Base-by-base conservation (phyloP, 2,888 invertebrate species). In the Polydrusus tereticollis region DNA sequence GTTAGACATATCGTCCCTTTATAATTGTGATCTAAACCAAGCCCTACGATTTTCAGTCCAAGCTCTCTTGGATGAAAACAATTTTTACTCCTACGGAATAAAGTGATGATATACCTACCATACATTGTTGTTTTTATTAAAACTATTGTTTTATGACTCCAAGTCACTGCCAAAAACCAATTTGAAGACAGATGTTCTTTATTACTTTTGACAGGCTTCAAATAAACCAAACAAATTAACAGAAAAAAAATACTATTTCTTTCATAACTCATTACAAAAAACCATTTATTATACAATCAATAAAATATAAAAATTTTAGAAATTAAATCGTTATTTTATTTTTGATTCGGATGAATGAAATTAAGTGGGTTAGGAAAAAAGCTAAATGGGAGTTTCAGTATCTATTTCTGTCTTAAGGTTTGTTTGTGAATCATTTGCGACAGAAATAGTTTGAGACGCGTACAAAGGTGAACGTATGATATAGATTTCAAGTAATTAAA, bases 381-480 rank as follows among this genome's bases (percentile, higher is more conserved):
- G 36, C 36, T 47, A 43, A 50, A 10, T 55, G 10, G 55, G 57
- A 57, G 33, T 26, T 43, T 18, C 38, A 26, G 52, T 16, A 43
- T 69, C 69, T 69, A 69, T 63, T 69, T 69, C 23, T 33, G 63
- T 52, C n/a, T n/a, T 59, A 14, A 43, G 16, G 62, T 57, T 43
- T 36, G 50, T 63, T 55, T 65, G 41, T 70, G 65, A 65, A 29
- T 65, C 58, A 70, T 47, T 65, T 45, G 65, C 38, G 65, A 65
- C 29, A 55, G 10, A 55, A 55, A 55, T 55, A 55, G 29, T 18
- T 18, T 7, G 14, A 14, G 29, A 55, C 10, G 18, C 29, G 29
- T 33, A 6, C 16, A 55, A 29, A 55, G 52, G 52, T 55, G 29
- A 55, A 29, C 26, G 52, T 29, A 29, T 52, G 26, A 16, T 52